These are phyloP conservation scores for Prosapia bicincta DNA, from an alignment of 2,888 invertebrate species.

Conservation along the genomic window DNA sequence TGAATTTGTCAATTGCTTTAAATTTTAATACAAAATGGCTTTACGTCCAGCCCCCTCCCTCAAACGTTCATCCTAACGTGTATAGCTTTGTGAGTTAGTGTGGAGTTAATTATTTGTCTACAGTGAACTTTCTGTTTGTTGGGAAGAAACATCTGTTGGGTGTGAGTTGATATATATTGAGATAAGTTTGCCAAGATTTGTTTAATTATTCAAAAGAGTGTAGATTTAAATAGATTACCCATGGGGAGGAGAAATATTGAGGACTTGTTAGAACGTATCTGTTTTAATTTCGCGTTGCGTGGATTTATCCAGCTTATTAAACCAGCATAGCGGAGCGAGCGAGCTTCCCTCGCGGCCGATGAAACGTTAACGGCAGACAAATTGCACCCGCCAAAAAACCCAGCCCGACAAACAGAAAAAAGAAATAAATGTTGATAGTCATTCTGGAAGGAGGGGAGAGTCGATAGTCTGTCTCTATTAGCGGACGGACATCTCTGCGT, in stretches of 20 bases:
- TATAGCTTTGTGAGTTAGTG: no score
- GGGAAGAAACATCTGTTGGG: no score
- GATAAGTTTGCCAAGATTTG: no score
- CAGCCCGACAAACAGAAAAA: background rate
- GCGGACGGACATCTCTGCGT: background rate
- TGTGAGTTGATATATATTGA: no score
- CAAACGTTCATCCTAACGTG: no score
- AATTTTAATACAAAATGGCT: no score
- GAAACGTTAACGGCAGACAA: background rate
- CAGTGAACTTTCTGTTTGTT: no score
- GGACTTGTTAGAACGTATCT: background rate
- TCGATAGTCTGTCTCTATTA: background rate
- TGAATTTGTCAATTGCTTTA: no score
- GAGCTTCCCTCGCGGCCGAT: background rate
- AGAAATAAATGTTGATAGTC: background rate
- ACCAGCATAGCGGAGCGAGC: background rate
- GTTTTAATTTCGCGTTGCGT: background rate
- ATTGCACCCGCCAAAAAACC: background rate
- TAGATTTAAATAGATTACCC: background rate
- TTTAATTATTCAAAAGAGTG: no score
- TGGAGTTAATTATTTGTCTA: no score
- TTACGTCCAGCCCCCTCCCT: no score
- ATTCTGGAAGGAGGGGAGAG: background rate
- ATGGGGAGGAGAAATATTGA: background rate
- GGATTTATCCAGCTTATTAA: background rate